Evolutionary conservation across 92 coral and sea anemone species (phyloP).

Genomic region (Pocillopora meandrina): DNA sequence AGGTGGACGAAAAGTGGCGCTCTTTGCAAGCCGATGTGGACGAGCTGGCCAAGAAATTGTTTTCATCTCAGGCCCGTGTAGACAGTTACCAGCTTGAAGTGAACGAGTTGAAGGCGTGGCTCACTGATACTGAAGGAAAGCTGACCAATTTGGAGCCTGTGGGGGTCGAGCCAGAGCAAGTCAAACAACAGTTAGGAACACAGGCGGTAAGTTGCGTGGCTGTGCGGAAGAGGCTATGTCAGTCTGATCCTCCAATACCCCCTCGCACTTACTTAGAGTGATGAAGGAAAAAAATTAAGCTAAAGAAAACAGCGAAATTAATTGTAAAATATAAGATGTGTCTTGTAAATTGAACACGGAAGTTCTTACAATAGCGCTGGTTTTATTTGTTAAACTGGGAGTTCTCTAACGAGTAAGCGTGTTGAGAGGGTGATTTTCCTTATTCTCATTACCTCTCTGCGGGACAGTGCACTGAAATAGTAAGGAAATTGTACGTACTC

Average conservation of each 20-base stretch:
- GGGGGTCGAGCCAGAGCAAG: slow-evolving; percentile 93
- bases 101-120: slow-evolving; percentile 79
- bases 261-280: no score
- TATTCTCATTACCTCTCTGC: no score
- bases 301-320: no score
- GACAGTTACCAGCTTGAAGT: slow-evolving; percentile 69
- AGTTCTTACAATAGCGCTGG: no score
- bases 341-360: no score
- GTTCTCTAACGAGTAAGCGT: no score
- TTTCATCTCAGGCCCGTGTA: slow-evolving; percentile 83
- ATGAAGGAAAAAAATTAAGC: no score
- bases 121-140: slow-evolving; percentile 77
- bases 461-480: no score
- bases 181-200: slow-evolving; percentile 86
- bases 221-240: not conserved
- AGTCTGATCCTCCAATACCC: not conserved
- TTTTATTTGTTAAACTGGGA: no score
- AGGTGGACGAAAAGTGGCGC: slow-evolving; percentile 82
- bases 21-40: slow-evolving; percentile 74
- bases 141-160: slow-evolving; percentile 78
- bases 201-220: slow-evolving; percentile 71
- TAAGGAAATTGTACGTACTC: no score
- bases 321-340: no score
- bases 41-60: slow-evolving; percentile 82
- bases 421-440: no score